phyloP scores from a whole-genome alignment of 53 echinoderm and acorn worm genomes.

The Henricia sp. region DNA sequence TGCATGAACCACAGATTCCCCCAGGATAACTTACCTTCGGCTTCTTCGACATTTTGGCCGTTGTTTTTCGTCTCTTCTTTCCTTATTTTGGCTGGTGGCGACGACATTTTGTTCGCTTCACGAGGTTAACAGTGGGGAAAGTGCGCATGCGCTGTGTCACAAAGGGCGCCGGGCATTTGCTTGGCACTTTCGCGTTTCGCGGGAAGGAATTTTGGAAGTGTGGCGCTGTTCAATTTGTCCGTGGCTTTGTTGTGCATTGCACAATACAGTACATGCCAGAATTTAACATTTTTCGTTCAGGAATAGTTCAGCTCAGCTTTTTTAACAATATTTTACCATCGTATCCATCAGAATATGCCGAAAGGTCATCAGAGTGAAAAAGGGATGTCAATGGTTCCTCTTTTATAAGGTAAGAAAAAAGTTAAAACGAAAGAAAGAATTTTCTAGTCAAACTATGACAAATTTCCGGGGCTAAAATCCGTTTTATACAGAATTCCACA shows the following conservation, averaged over 20 bases:
- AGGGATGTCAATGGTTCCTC: no score
- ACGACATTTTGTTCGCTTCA: slow-evolving; percentile 86
- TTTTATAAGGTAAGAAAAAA: no score
- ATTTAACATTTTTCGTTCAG: no score
- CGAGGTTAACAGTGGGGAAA: slow-evolving; percentile 73
- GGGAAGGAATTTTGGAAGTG: slow-evolving; percentile 21
- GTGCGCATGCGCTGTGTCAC: slow-evolving; percentile 64
- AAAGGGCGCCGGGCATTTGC: slow-evolving; percentile 57
- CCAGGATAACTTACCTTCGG: slow-evolving; percentile 75
- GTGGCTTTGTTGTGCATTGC: no score
- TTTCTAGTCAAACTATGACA: no score
- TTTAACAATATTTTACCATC: no score
- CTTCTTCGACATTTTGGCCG: slow-evolving; percentile 95
- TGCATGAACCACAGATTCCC: slow-evolving; percentile 10
- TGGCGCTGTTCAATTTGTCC: slow-evolving; percentile 14
- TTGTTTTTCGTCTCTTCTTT: slow-evolving; percentile 98
- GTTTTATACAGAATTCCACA: no score
- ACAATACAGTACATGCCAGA: neutral
- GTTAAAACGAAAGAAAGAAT: no score
- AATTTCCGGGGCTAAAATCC: no score
- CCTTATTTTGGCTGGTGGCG: slow-evolving; percentile 95
- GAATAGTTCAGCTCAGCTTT: no score
- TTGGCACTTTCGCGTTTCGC: slow-evolving; percentile 55
- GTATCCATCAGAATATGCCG: no score
- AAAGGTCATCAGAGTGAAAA: no score